These are phyloP conservation scores for Priocnemis perturbator DNA, from an alignment of 2,888 invertebrate genomes.

Conservation along the genomic window DNA sequence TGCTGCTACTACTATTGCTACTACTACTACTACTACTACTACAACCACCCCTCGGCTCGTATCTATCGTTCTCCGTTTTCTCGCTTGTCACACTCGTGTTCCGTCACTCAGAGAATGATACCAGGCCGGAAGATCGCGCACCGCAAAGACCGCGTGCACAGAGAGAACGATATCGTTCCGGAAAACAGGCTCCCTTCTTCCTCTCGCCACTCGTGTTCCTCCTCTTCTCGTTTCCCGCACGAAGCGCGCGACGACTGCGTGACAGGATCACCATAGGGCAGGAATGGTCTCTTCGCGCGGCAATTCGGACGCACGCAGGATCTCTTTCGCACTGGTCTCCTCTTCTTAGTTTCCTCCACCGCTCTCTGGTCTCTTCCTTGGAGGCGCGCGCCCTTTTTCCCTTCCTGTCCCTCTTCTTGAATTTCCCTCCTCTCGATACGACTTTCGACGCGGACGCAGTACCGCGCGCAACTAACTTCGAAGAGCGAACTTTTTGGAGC, in stretches of 20 bases:
- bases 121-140: background rate
- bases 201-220: too few species aligned
- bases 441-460: conserved; percentile 7
- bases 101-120: conserved; percentile 7
- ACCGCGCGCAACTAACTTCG: conserved; percentile 2
- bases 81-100: background rate
- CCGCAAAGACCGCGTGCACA: too few species aligned
- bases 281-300: background rate
- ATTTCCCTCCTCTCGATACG: background rate
- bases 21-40: background rate
- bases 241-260: background rate
- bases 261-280: background rate
- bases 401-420: conserved; percentile 3
- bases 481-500: background rate
- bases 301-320: background rate
- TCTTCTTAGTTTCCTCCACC: too few species aligned
- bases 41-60: background rate
- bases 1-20: background rate
- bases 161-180: too few species aligned
- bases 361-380: too few species aligned
- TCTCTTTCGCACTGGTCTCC: background rate
- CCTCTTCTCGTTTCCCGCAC: background rate
- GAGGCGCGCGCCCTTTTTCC: too few species aligned
- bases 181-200: too few species aligned
- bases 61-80: background rate